phyloP scores from a whole-genome alignment of 1,140 invertebrate genomes.

The Nasonia giraulti region DNA sequence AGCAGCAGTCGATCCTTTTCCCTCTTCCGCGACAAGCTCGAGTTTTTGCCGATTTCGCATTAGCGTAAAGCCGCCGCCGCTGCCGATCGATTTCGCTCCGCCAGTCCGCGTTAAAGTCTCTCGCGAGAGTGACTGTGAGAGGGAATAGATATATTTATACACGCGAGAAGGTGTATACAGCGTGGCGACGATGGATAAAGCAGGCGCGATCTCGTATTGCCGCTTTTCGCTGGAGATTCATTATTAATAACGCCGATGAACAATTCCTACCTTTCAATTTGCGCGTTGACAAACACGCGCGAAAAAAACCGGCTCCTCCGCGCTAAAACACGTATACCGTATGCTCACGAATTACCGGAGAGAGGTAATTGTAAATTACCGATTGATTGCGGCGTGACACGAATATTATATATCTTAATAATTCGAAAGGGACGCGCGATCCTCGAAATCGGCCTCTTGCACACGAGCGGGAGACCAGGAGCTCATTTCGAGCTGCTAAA shows the following conservation, averaged over 20 bases:
- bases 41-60: slow-evolving; percentile 48
- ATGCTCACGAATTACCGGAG: background rate
- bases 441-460: slow-evolving; percentile 20
- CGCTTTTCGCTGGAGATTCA: too few relatives aligned
- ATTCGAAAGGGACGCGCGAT: slow-evolving; percentile 14
- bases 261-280: background rate
- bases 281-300: too few relatives aligned
- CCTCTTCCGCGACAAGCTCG: slow-evolving; percentile 12
- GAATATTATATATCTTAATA: slow-evolving; percentile 40
- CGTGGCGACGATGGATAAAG: background rate
- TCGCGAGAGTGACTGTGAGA: background rate
- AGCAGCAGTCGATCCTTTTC: background rate
- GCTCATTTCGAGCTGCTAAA: slow-evolving; percentile 11
- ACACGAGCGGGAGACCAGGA: background rate
- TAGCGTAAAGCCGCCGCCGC: slow-evolving; percentile 32
- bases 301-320: too few relatives aligned
- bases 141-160: background rate
- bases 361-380: too few relatives aligned
- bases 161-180: background rate
- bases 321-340: background rate
- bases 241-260: too few relatives aligned
- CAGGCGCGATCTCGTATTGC: slow-evolving; percentile 14
- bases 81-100: slow-evolving; percentile 44
- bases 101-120: slow-evolving; percentile 26
- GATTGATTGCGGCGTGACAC: too few relatives aligned